Evolutionary conservation across 2,797 vertebrate genomes (phyloP).

Genomic region (Apogon hyalosoma): DNA sequence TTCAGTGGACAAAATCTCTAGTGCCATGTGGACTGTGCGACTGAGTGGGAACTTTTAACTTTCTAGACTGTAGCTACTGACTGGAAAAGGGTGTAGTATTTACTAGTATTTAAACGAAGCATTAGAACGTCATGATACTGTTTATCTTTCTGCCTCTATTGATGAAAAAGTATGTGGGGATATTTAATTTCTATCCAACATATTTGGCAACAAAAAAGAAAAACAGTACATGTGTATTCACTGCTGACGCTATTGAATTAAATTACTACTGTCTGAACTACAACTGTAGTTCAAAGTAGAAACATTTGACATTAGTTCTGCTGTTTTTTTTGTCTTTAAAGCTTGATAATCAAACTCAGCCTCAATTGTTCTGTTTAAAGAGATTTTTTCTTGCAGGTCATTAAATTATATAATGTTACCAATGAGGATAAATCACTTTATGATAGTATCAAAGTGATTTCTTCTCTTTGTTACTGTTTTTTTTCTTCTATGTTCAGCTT

Average conservation of each 20-base stretch:
- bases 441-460: too few relatives aligned
- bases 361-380: constrained; percentile 2
- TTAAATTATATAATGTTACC: constrained; percentile 12
- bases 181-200: constrained; percentile 34
- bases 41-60: constrained; percentile 52
- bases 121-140: constrained; percentile 34
- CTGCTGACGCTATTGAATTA: constrained; percentile 61
- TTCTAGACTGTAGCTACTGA: constrained; percentile 44
- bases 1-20: constrained; percentile 61
- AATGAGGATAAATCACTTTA: constrained; percentile 11
- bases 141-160: constrained; percentile 45
- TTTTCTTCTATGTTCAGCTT: constrained; percentile 20
- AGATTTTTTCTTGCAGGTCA: constrained; percentile 14
- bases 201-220: constrained; percentile 31
- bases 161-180: constrained; percentile 14
- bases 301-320: not conserved
- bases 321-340: constrained; percentile 31
- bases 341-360: constrained; percentile 20
- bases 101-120: constrained; percentile 41
- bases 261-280: constrained; percentile 58
- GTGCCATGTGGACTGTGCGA: constrained; percentile 73
- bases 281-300: constrained; percentile 49
- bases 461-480: constrained; percentile 19
- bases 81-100: constrained; percentile 39
- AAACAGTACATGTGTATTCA: constrained; percentile 49